Evolutionary conservation across 2,888 invertebrate genomes (phyloP).

Genomic region (Brachycybe producta): DNA sequence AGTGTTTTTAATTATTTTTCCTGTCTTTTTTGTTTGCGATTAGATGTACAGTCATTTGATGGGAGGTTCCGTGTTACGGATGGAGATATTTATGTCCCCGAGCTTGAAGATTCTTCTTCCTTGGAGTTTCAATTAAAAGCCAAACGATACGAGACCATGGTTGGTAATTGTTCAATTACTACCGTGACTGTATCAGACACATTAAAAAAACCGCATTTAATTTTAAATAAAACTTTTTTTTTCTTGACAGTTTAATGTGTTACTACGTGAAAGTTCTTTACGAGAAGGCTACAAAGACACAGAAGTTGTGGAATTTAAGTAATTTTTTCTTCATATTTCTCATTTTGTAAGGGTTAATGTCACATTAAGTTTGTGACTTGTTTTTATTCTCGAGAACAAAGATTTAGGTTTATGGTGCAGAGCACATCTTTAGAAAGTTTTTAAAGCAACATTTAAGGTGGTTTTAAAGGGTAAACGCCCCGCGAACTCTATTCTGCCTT

Average conservation of each 20-base stretch:
- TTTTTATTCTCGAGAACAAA: too few species aligned
- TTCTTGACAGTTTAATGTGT: not conserved
- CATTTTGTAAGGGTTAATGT: not conserved
- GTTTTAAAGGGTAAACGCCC: too few species aligned
- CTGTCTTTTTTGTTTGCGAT: too few species aligned
- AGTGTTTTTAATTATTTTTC: too few species aligned
- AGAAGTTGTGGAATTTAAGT: conserved; percentile 50
- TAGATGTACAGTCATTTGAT: conserved; percentile 52
- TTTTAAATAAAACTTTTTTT: not conserved
- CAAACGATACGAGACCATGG: conserved; percentile 55
- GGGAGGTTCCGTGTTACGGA: conserved; percentile 59
- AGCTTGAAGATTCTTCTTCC: conserved; percentile 40
- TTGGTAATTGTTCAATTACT: conserved; percentile 28
- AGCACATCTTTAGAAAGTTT: too few species aligned
- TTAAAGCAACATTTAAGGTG: too few species aligned
- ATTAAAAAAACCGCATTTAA: not conserved
- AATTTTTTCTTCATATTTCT: conserved; percentile 9
- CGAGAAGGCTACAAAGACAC: conserved; percentile 42
- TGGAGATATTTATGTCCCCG: conserved; percentile 55
- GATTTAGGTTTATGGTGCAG: too few species aligned
- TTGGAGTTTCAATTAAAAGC: conserved; percentile 56
- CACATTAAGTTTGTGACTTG: not conserved
- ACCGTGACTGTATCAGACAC: not conserved
- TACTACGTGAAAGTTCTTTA: conserved; percentile 42
- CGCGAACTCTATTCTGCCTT: too few species aligned